Percentiles rank a stretch among this genome's conserved stretches.
phyloP scores from a whole-genome alignment of 1,140 invertebrate genomes.

The Leptoteleia sp. region DNA sequence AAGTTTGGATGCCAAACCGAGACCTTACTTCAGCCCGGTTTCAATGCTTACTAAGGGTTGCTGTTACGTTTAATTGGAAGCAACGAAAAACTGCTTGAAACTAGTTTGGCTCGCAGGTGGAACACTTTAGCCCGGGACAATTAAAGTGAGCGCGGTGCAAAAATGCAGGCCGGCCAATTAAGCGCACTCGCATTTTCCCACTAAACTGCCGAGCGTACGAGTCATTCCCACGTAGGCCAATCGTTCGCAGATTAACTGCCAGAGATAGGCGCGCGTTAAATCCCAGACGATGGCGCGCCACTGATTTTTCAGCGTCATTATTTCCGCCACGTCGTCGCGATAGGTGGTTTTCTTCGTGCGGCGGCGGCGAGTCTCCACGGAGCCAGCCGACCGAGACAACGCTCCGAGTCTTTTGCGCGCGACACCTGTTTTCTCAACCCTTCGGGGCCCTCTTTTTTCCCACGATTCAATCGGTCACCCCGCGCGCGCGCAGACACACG shows the following conservation, averaged over 20 bases:
- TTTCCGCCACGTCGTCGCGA: slow-evolving; percentile 54
- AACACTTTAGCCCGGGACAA: too few species aligned
- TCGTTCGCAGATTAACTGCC: slow-evolving; percentile 36
- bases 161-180: slow-evolving; percentile 15
- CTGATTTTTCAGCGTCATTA: slow-evolving; percentile 60
- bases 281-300: slow-evolving; percentile 53
- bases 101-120: too few species aligned
- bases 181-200: slow-evolving; percentile 25
- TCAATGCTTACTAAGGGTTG: too few species aligned
- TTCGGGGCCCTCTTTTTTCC: slow-evolving; percentile 64
- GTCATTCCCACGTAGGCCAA: slow-evolving; percentile 61
- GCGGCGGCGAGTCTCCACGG: slow-evolving; percentile 51
- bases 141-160: too few species aligned
- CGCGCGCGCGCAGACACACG: slow-evolving; percentile 49
- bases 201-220: slow-evolving; percentile 11
- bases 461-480: slow-evolving; percentile 69
- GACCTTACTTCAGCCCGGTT: too few species aligned
- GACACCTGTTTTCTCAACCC: slow-evolving; percentile 68
- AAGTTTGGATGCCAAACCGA: too few species aligned
- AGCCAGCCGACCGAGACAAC: slow-evolving; percentile 63
- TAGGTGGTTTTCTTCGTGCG: slow-evolving; percentile 61
- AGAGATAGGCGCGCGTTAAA: slow-evolving; percentile 62
- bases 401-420: slow-evolving; percentile 62
- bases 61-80: too few species aligned
- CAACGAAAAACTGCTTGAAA: too few species aligned